Base-by-base conservation (phyloP, 2,888 invertebrate species). In the Scaeva pyrastri region DNA sequence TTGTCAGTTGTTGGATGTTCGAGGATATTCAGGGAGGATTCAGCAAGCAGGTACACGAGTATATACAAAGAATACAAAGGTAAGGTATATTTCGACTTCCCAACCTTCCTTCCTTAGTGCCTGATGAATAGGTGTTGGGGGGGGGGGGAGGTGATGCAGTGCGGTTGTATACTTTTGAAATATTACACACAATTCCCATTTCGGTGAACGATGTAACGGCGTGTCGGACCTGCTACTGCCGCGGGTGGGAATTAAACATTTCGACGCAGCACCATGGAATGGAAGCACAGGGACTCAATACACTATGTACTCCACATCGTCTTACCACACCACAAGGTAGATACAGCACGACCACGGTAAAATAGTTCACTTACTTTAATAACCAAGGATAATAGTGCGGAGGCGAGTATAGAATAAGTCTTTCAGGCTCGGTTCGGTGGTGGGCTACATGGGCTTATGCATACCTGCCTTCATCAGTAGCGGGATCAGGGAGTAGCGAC, bases 361-460 rank as follows among this genome's bases (percentile, higher is more conserved):
- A 26, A 48, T 76, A 78, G 77, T 85, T 72, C 80, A 85, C 76
- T 85, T 76, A 75, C 76, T 72, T 76, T 76, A 85, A 80, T 85
- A 72, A 62, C 60, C 41, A 62, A 23, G 52, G 36, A 62, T 58
- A 45, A 66, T 71, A 71, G 21, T 39, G 43, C 31, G 31, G 5
- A 16, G 11, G 52, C 56, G 31, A 31, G 31, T n/a, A 31, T 31
- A 31, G 31, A 7, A 31, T 31, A 31, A n/a, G 14, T 70, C 19
- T 36, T 16, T 45, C 31, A 36, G 23, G 21, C 14, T 45, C 36
- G 43, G 14, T 21, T 7, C 12, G 39, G 39, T 45, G 45, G 11
- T 50, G 6, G 12, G 50, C 2, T 23, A 52, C 50, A 52, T 12
- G 14, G 21, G 14, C 7, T n/a, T n/a, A n/a, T n/a, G n/a, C n/a